Evolutionary conservation across 2,888 invertebrate genomes (phyloP).

Genomic region (Synanthedon myopaeformis): DNA sequence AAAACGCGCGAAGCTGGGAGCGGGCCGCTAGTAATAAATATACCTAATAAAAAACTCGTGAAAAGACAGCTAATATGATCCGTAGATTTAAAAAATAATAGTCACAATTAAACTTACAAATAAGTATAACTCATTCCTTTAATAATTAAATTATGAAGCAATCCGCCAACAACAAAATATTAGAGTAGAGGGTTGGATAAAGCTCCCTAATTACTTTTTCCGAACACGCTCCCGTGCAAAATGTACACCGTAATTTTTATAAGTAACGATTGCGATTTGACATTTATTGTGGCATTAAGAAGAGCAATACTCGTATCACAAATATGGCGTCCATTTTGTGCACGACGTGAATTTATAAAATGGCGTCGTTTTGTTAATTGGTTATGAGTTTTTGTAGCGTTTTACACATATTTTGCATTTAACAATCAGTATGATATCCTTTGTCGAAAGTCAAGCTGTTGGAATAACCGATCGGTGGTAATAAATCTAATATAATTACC

Average conservation of each 20-base stretch:
- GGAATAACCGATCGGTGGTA: no score
- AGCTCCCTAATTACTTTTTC: conserved; percentile 47
- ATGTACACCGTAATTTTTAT: conserved; percentile 56
- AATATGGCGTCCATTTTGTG: conserved; percentile 44
- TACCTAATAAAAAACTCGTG: no score
- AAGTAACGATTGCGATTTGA: conserved; percentile 57
- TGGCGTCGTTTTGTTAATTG: conserved; percentile 21
- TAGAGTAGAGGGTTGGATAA: conserved; percentile 10
- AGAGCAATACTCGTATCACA: conserved; percentile 41
- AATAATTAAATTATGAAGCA: background rate
- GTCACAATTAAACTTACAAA: no score
- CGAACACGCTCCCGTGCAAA: conserved; percentile 43
- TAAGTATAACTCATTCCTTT: background rate
- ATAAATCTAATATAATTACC: no score
- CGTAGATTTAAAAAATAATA: no score
- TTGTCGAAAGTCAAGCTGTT: no score
- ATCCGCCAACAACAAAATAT: background rate
- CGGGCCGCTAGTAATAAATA: no score
- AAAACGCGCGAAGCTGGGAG: no score
- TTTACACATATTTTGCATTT: no score
- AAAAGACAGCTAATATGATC: no score
- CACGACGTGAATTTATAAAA: conserved; percentile 47
- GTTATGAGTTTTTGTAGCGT: no score
- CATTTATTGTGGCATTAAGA: conserved; percentile 58
- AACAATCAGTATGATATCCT: no score